These are phyloP conservation scores for Crotalus horridus DNA, from an alignment of 2,113 vertebrate genomes.

Conservation along the genomic window DNA sequence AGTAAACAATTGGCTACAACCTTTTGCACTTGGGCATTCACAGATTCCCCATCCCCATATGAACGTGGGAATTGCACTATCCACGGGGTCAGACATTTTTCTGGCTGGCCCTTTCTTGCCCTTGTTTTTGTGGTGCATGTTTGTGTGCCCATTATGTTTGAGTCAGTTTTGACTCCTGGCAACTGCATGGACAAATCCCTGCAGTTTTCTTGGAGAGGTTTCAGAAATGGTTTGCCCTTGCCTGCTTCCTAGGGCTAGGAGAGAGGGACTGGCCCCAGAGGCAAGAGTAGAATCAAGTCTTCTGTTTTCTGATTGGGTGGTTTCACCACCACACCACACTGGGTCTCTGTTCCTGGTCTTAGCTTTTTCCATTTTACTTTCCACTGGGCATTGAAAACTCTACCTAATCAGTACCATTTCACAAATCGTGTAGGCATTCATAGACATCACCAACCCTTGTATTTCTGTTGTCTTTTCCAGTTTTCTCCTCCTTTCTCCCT, in stretches of 20 bases:
- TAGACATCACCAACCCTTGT: background rate
- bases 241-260: background rate
- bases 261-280: background rate
- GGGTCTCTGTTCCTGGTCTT: background rate
- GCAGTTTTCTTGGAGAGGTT: background rate
- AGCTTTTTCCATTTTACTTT: background rate
- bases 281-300: background rate
- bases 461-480: background rate
- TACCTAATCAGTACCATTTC: background rate
- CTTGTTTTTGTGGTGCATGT: background rate
- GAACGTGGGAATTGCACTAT: background rate
- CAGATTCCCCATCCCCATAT: background rate
- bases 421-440: background rate
- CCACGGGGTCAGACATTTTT: background rate
- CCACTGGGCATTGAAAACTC: background rate
- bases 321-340: background rate
- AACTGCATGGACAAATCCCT: background rate
- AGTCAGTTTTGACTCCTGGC: background rate
- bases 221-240: background rate
- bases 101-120: background rate
- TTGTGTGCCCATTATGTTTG: background rate
- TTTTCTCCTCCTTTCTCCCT: background rate
- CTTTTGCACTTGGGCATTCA: background rate
- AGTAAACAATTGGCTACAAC: background rate
- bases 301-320: background rate